A percentile compares a stretch with the other conserved stretches of the same genome.
Conservation (phyloP, 2,797 vertebrate species). For the Phylloscopus collybita region DNA sequence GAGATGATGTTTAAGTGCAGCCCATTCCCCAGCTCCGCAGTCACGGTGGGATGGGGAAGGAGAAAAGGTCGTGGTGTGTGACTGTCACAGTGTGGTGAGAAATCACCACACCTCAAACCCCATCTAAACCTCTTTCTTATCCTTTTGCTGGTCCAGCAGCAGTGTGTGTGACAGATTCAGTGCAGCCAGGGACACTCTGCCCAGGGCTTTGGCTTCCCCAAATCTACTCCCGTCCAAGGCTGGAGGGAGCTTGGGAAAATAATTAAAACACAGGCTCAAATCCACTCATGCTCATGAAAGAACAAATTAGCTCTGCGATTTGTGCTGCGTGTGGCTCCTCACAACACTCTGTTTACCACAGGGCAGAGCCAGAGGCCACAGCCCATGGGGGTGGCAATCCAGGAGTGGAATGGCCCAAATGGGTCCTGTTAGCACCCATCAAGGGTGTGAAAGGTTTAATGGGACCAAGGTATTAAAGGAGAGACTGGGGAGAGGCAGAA, state of each 20-base stretch:
- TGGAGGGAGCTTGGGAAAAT: neutral
- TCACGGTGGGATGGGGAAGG: rapidly evolving
- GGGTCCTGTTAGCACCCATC: neutral
- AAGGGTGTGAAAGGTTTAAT: neutral
- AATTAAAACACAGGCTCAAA: neutral
- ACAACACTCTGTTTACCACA: rapidly evolving
- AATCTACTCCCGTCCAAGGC: neutral
- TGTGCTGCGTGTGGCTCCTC: neutral
- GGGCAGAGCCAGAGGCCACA: neutral
- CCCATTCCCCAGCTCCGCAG: neutral
- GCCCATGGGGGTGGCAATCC: neutral
- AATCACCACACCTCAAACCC: neutral
- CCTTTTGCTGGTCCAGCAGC: neutral
- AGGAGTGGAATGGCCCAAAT: neutral
- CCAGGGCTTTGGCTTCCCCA: neutral
- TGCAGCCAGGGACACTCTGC: neutral
- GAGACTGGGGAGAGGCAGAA: neutral
- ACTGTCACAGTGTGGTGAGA: neutral
- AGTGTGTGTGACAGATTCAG: rapidly evolving
- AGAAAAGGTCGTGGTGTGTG: neutral
- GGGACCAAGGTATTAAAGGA: neutral
- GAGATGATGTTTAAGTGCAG: neutral
- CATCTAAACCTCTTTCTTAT: neutral
- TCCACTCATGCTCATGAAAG: neutral
- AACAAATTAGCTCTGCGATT: neutral